Conservation (phyloP, 2,797 vertebrate genomes). For the Tangara arthus region DNA sequence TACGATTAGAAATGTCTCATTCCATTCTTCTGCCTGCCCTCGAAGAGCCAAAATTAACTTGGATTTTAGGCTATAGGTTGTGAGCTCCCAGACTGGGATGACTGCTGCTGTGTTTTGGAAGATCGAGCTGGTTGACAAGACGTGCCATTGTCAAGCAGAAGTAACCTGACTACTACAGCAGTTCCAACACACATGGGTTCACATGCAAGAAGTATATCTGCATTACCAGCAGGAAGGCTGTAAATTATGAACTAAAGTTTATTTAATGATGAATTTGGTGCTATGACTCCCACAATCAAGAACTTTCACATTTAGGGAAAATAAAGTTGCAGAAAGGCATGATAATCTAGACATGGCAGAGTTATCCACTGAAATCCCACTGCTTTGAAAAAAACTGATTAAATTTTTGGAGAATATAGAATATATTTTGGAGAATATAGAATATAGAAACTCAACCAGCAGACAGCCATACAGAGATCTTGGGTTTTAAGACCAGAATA, state of each 20-base stretch:
- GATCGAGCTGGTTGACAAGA: neutral
- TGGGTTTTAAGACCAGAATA: neutral
- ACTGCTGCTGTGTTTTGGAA: neutral
- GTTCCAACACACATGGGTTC: neutral
- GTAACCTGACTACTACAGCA: neutral
- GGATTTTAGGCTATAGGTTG: neutral
- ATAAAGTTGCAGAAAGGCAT: neutral
- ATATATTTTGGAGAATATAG: neutral
- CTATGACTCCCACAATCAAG: neutral
- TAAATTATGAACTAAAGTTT: neutral
- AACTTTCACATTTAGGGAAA: neutral
- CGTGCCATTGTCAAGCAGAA: neutral
- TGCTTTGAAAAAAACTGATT: neutral
- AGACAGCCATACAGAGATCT: neutral
- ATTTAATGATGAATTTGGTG: neutral
- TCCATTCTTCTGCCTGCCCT: slow-evolving; percentile 4
- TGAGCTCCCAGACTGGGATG: neutral
- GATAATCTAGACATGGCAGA: neutral
- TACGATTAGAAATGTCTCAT: neutral
- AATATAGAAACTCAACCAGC: neutral
- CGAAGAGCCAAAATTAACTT: slow-evolving; percentile 13
- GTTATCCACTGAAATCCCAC: neutral
- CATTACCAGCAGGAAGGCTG: neutral
- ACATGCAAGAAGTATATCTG: neutral
- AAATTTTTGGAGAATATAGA: neutral